Percentiles rank a stretch among this genome's conserved stretches.
These are phyloP conservation scores for Nasonia vitripennis DNA, from an alignment of 1,140 invertebrate species.

Conservation along the genomic window DNA sequence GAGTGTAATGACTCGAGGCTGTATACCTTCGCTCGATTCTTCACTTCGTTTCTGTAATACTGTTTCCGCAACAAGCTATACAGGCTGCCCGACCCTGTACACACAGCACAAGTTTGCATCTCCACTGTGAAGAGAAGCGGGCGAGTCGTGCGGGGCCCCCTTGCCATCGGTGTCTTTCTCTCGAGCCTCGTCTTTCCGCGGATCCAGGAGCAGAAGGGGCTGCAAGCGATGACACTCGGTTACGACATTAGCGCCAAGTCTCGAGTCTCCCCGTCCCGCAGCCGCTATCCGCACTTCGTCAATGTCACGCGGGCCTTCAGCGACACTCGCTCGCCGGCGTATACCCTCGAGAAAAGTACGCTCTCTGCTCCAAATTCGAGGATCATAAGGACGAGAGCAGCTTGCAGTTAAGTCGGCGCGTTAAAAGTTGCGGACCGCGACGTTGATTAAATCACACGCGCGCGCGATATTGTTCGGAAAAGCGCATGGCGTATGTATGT, in stretches of 20 bases:
- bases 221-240: conserved; percentile 67
- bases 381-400: background rate
- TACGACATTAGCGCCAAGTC: conserved; percentile 68
- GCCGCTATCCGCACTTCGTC: conserved; percentile 63
- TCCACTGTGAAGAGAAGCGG: conserved; percentile 34
- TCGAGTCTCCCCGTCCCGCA: background rate
- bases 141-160: conserved; percentile 5
- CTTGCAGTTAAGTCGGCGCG: background rate
- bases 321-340: conserved; percentile 44
- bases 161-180: conserved; percentile 43
- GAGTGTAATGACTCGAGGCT: conserved; percentile 13
- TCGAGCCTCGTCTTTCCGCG: conserved; percentile 48
- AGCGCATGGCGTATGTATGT: no score
- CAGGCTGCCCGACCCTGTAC: conserved; percentile 4
- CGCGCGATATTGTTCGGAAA: no score
- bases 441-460: no score
- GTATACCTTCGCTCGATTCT: background rate
- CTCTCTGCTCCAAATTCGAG: background rate
- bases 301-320: conserved; percentile 61
- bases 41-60: background rate
- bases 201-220: conserved; percentile 57
- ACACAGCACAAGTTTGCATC: conserved; percentile 33
- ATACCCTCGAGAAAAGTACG: background rate
- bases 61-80: conserved; percentile 24
- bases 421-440: no score